Evolutionary conservation across 2,797 vertebrate species (phyloP), one percentile per base, ranked within the genome.

Genomic region (Gymnothorax javanicus): DNA sequence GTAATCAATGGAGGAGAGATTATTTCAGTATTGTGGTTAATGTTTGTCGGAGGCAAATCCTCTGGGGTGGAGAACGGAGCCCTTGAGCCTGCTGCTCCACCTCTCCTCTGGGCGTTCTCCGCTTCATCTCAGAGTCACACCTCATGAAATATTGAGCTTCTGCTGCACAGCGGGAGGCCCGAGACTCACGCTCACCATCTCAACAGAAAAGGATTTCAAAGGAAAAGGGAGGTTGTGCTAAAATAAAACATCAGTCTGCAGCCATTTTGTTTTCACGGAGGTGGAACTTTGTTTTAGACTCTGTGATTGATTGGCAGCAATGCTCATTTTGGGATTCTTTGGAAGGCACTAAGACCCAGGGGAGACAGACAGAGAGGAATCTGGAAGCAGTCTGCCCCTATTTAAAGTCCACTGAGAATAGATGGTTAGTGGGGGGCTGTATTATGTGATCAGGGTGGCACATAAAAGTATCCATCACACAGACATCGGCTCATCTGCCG

Each of bases 91-190:
- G 25, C 4, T 2, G 11, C 83, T 83, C 69, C 82, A 43, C 87
- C 88, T 84, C 91, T 91, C 91, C 73, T 89, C 17, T 20, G 88
- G 91, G 91, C 87, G 85, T 92, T 91, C 91, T 93, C 90, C 77
- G 79, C 89, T 91, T 92, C 89, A 88, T 92, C 89, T 87, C 71
- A 88, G 91, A 93, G 90, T 93, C 90, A 84, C 90, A 85, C 86
- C 89, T 93, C 90, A 93, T 94, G 91, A 93, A 96, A 95, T 94
- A 95, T 94, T 94, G 87, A 91, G 92, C 91, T 75, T 33, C 33
- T 89, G 86, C 87, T 43, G 84, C 88, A 90, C 90, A 85, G 85
- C 20, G 4, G 90, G 84, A 87, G 87, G 86, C 8, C 23, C 11
- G 59, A n/a, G 62, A 23, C 23, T 2, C 89, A 91, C 89, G 85